Evolutionary conservation across 2,113 vertebrate species (phyloP), one percentile per base, ranked within the genome.

Genomic region (Zapornia atra): DNA sequence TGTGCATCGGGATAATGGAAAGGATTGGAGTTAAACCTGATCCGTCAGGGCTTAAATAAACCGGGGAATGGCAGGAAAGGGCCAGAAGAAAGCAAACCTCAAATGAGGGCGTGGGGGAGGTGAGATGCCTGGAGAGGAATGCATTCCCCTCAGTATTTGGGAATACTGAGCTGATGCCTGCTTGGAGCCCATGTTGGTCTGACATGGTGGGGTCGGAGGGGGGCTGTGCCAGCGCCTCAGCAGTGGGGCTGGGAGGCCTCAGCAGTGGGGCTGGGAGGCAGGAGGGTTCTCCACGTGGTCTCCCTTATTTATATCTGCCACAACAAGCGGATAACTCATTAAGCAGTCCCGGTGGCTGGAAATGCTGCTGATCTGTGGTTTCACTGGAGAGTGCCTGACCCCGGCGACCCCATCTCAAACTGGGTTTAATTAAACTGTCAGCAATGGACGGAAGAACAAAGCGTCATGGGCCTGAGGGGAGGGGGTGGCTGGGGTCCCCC

Each of bases 391-490:
- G 68, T 2, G 12, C 94, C 82, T 95, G 96, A 97, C 97, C 97
- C 87, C 34, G 2, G 71, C 7, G 95, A 96, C 97, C 97, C 73
- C 54, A 63, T 96, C 95, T 96, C 82, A 93, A 97, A 96, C 93
- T 48, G 82, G 84, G 84, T 94, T 98, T 97, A 97, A 98, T 98
- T 98, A 98, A 98, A 96, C 96, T 97, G 97, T 98, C 97, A 98
- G 92, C 86, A 72, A 73, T 82, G 96, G 96, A 94, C 4, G 4
- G 88, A 89, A 91, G 94, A 96, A 97, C 97, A 98, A 98, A 97
- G 95, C 50, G 5, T 44, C 4, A 11, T 61, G 80, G 76, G 72
- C 60, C 29, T 9, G 16, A 31, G 26, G 36, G 63, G 13, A n/a
- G 34, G n/a, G 48, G 48, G 48, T 9, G 15, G 44, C 2, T 3